A percentile compares a stretch with the other conserved stretches of the same genome.
These are phyloP conservation scores for Empidonax alnorum DNA, from an alignment of 2,113 vertebrate genomes.

Conservation along the genomic window DNA sequence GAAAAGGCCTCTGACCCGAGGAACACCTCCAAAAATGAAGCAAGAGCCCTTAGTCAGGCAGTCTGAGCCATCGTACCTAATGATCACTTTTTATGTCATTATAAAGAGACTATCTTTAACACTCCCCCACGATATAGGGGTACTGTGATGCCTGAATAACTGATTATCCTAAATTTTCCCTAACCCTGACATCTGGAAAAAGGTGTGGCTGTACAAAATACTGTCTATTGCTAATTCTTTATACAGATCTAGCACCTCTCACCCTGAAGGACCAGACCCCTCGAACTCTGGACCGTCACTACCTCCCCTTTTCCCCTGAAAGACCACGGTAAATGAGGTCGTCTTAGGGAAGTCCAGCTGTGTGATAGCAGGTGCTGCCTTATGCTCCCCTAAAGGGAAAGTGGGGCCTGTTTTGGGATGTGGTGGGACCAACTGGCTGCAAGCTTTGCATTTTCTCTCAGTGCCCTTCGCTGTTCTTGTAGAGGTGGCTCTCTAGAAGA, in stretches of 20 bases:
- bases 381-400: constrained; percentile 27
- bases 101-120: background rate
- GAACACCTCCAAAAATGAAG: background rate
- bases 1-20: background rate
- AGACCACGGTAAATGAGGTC: background rate
- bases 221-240: constrained; percentile 11
- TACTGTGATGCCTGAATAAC: background rate
- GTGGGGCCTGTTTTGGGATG: background rate
- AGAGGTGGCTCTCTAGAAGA: background rate
- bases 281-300: background rate
- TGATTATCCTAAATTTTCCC: background rate
- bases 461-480: background rate
- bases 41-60: background rate
- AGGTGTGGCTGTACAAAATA: background rate
- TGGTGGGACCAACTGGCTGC: background rate
- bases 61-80: background rate
- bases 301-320: background rate
- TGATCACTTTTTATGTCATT: background rate
- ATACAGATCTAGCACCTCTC: background rate
- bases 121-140: background rate
- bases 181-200: background rate
- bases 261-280: constrained; percentile 7
- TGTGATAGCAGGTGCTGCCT: constrained; percentile 51
- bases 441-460: background rate
- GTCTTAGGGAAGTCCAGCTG: constrained; percentile 33